Conservation (phyloP, 2,113 vertebrate genomes). For the Caranx ignobilis region DNA sequence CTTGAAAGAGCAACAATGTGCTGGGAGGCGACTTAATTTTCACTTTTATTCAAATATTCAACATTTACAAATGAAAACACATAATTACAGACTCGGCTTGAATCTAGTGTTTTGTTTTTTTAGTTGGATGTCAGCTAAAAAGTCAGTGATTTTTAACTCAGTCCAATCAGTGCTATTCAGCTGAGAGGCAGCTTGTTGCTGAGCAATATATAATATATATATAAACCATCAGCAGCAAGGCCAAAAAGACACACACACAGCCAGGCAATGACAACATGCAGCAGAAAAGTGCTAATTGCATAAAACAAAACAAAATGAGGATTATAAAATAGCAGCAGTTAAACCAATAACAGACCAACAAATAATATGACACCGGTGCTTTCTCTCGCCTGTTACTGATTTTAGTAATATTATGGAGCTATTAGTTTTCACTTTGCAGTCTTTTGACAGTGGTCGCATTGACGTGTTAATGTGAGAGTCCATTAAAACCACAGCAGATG, state of each 20-base stretch:
- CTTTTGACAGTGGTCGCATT: slow-evolving; percentile 11
- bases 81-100: neutral
- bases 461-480: slow-evolving; percentile 15
- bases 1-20: neutral
- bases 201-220: neutral
- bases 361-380: neutral
- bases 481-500: slow-evolving; percentile 25
- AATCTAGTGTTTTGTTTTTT: neutral
- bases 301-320: neutral
- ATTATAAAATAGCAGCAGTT: neutral
- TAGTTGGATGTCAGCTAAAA: neutral
- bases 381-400: slow-evolving; percentile 12
- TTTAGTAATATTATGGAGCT: slow-evolving; percentile 9
- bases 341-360: neutral
- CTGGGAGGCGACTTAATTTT: neutral
- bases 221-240: neutral
- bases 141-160: neutral
- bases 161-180: neutral
- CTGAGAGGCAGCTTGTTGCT: neutral
- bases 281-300: neutral
- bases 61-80: neutral
- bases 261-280: neutral
- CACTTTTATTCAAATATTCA: neutral
- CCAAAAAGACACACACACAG: neutral
- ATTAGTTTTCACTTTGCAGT: slow-evolving; percentile 6